These are phyloP conservation scores for Platanista minor DNA, from an alignment of 2,113 vertebrate species.

Conservation along the genomic window DNA sequence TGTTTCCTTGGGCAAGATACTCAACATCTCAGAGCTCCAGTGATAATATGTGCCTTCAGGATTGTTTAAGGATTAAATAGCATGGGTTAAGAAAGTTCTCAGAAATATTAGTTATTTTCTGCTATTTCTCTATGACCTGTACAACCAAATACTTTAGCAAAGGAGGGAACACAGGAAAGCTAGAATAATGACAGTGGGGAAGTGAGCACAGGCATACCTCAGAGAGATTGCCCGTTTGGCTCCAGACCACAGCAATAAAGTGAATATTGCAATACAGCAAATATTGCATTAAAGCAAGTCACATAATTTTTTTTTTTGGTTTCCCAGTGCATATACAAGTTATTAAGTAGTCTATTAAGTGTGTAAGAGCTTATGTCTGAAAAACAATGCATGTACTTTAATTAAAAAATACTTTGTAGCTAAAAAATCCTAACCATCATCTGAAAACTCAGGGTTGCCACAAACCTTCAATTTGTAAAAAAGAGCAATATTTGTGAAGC, in stretches of 20 bases:
- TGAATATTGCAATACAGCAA: not conserved
- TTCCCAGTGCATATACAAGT: not conserved
- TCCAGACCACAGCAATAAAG: not conserved
- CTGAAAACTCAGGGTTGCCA: not conserved
- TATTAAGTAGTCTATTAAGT: not conserved
- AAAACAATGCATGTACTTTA: not conserved
- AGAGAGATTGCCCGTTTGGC: not conserved
- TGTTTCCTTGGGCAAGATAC: constrained; percentile 10
- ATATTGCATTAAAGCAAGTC: not conserved
- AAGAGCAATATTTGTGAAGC: not conserved
- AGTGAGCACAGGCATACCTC: not conserved
- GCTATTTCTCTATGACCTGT: not conserved
- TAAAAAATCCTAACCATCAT: not conserved
- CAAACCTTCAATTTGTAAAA: not conserved
- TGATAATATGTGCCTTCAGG: not conserved
- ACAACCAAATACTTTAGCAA: not conserved
- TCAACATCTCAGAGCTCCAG: not conserved
- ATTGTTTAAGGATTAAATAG: not conserved
- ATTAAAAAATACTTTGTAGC: not conserved
- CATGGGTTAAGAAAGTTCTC: not conserved
- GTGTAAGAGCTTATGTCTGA: not conserved
- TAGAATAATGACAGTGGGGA: not conserved
- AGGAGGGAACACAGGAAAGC: not conserved
- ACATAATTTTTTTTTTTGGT: not conserved
- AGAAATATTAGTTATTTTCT: not conserved